A percentile compares a stretch with the other conserved stretches of the same genome.
Evolutionary conservation across 2,113 vertebrate species (phyloP).

Genomic region (Macheiramphus alcinus): DNA sequence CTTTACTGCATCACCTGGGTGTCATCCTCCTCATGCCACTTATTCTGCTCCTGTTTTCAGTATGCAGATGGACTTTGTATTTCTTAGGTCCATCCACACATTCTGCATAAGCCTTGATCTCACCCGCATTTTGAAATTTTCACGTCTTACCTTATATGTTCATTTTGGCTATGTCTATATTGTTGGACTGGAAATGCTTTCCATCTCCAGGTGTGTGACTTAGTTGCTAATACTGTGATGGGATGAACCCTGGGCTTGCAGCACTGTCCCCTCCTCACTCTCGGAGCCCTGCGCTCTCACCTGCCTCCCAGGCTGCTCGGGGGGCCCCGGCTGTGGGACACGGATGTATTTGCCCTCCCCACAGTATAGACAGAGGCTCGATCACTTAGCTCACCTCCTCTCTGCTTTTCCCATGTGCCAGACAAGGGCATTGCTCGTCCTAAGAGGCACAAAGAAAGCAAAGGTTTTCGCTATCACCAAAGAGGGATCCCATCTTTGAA

Average conservation of each 20-base stretch:
- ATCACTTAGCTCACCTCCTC: not conserved
- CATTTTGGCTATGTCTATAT: not conserved
- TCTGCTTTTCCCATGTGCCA: not conserved
- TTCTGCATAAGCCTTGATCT: not conserved
- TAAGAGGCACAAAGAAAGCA: not conserved
- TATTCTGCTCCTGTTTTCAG: not conserved
- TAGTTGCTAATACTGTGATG: not conserved
- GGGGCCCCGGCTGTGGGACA: not conserved
- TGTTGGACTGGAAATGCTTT: not conserved
- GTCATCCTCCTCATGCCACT: not conserved
- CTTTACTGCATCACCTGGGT: not conserved
- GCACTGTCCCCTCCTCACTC: not conserved
- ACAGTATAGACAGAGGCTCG: not conserved
- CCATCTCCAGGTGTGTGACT: not conserved
- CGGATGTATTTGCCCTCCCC: rapidly evolving
- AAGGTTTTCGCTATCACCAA: not conserved
- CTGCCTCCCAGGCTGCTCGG: not conserved
- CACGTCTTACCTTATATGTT: rapidly evolving
- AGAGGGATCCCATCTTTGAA: not conserved
- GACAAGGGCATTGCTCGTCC: no score
- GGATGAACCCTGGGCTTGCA: not conserved
- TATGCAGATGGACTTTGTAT: not conserved
- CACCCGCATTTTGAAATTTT: not conserved
- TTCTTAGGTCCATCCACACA: not conserved
- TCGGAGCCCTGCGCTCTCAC: not conserved